phyloP scores from a whole-genome alignment of 2,888 invertebrate genomes.

The Drosophila demipolita region DNA sequence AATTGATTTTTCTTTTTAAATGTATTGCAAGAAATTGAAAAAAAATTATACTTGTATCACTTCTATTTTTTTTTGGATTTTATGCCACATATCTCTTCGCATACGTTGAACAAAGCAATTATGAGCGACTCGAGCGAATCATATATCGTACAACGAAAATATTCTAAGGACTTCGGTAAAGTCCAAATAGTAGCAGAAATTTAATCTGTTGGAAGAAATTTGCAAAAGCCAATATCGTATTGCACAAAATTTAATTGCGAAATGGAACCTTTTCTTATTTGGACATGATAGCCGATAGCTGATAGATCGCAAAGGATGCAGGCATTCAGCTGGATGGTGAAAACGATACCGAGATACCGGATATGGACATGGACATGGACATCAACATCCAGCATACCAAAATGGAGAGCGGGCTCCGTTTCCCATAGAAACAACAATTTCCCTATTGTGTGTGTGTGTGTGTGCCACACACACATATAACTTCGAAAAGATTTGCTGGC shows the following conservation, averaged over 20 bases:
- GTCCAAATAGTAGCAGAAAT: not conserved
- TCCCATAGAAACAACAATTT: slow-evolving; percentile 14
- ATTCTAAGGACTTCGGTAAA: not conserved
- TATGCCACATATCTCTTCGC: not conserved
- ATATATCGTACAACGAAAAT: not conserved
- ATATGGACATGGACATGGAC: slow-evolving; percentile 1
- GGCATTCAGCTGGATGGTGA: slow-evolving; percentile 5
- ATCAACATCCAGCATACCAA: not conserved
- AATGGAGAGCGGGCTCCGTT: slow-evolving; percentile 1
- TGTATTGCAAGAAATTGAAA: not conserved
- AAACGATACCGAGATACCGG: slow-evolving; percentile 12
- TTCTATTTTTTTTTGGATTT: not conserved
- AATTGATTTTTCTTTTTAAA: not conserved
- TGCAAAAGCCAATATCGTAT: not conserved
- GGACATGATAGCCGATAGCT: slow-evolving; percentile 11
- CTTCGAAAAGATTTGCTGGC: slow-evolving; percentile 36
- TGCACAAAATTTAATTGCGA: not conserved
- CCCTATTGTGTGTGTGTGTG: not conserved
- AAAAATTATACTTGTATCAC: not conserved
- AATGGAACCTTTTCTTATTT: not conserved
- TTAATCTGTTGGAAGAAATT: not conserved
- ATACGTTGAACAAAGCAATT: not conserved
- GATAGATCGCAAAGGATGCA: slow-evolving; percentile 11
- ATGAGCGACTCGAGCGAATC: not conserved
- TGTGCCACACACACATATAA: not conserved